Conservation (phyloP, 2,797 vertebrate genomes). For the Pseudomugil tenellus region DNA sequence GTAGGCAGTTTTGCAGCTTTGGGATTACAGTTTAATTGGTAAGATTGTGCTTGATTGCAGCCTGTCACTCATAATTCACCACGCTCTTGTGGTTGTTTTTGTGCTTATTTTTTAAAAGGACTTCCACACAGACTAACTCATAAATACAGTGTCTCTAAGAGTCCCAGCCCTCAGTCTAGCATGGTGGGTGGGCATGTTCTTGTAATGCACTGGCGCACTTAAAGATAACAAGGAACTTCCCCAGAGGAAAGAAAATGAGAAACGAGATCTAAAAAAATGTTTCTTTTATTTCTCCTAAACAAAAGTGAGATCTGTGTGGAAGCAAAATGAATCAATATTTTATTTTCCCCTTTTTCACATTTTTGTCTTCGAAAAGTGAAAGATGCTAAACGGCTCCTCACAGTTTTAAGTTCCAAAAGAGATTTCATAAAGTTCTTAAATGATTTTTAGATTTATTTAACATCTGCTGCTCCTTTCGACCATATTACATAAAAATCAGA, state of each 20-base stretch:
- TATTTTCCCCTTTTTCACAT: no score
- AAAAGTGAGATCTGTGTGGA: no score
- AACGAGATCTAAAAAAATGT: no score
- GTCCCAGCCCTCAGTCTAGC: constrained; percentile 44
- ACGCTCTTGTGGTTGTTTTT: constrained; percentile 21
- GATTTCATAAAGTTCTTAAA: no score
- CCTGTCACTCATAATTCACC: constrained; percentile 31
- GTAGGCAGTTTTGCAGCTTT: constrained; percentile 22
- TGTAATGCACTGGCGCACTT: constrained; percentile 63
- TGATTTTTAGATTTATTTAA: no score
- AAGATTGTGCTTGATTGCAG: constrained; percentile 45
- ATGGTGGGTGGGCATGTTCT: constrained; percentile 70
- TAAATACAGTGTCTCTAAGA: constrained; percentile 45
- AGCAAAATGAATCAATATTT: no score
- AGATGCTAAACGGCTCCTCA: no score
- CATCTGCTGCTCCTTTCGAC: no score
- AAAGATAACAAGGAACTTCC: constrained; percentile 69
- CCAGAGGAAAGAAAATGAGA: constrained; percentile 25
- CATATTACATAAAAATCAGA: no score
- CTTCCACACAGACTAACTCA: constrained; percentile 34
- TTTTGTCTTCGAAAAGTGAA: no score
- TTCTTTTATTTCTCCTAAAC: no score
- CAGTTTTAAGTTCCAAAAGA: no score
- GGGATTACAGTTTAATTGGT: constrained; percentile 46
- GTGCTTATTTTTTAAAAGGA: constrained; percentile 25